Evolutionary conservation across 1,140 invertebrate genomes (phyloP), one percentile per base, ranked within the genome.

Genomic region (Drosophila grimshawi): DNA sequence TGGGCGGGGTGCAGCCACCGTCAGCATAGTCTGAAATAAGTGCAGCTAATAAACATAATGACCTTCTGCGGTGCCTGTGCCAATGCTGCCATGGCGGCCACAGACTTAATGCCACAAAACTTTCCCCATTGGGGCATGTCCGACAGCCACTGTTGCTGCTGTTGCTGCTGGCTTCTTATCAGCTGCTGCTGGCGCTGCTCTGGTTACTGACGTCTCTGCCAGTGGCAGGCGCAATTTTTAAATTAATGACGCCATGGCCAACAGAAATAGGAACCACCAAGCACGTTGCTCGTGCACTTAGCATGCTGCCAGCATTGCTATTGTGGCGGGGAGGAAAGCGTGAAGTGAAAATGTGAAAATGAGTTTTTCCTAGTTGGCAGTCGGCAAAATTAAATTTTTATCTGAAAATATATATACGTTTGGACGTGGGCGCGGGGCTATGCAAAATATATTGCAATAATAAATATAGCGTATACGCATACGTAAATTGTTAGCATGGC

Each of bases 191-290:
- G 52, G 10, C 19, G 43, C 43, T 52, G 11, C 19, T 19, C 19
- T 19, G 19, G 19, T 29, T 43, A 35, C 51, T 56, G 35, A 4
- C 19, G 19, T 2, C 4, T 10, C n/a, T 29, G 33, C 5, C 8
- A 29, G 45, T 32, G 29, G 45, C 37, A 52, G 57, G 56, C 64
- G 66, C 53, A 79, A 82, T 75, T 83, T 88, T 78, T 66, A 83
- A 88, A 83, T 78, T 89, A 86, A 88, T 89, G 85, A 88, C 83
- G 85, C 55, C 85, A 88, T 68, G 56, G 64, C 32, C 39, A 64
- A 65, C 57, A 66, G 56, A 33, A 51, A 30, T 30, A n/a, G 27
- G 56, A 49, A 5, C 32, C 33, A 45, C 33, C 43, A 27, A 30
- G 8, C 10, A n/a, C 41, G 46, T 19, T 32, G 8, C 29, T 32